Evolutionary conservation across 1,140 invertebrate species (phyloP).

Genomic region (Camponotus vicinus): DNA sequence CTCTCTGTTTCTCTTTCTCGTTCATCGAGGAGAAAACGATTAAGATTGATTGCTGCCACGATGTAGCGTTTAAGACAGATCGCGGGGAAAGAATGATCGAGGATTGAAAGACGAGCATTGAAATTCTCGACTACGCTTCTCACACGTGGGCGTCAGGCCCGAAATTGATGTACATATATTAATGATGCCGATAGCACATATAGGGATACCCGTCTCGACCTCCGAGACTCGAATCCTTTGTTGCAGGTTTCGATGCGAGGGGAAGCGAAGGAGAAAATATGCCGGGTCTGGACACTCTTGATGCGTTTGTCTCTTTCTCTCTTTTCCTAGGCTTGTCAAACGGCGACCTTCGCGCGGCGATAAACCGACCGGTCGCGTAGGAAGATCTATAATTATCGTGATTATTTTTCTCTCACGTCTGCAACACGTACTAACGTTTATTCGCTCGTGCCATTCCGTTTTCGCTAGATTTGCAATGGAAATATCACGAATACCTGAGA

Average conservation of each 20-base stretch:
- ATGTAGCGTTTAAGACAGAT: conserved; percentile 32
- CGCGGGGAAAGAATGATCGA: conserved; percentile 42
- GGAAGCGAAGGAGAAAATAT: conserved; percentile 29
- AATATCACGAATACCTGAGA: neutral
- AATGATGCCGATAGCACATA: conserved; percentile 66
- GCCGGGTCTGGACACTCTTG: conserved; percentile 1
- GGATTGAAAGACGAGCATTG: conserved; percentile 61
- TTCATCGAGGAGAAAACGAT: conserved; percentile 4
- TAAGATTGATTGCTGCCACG: conserved; percentile 50
- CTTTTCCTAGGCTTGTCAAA: conserved; percentile 18
- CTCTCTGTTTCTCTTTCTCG: conserved; percentile 13
- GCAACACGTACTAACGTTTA: conserved; percentile 40
- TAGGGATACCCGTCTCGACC: conserved; percentile 45
- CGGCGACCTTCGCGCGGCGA: conserved; percentile 24
- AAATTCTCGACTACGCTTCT: conserved; percentile 69
- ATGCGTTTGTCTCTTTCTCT: neutral
- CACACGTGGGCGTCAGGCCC: conserved; percentile 63
- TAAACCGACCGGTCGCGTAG: conserved; percentile 52
- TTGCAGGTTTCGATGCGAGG: conserved; percentile 10
- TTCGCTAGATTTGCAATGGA: neutral
- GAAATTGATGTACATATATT: conserved; percentile 75
- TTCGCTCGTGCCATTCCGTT: conserved; percentile 24
- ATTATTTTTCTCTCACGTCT: conserved; percentile 42
- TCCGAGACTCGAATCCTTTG: conserved; percentile 53
- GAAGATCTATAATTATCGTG: conserved; percentile 51